These are phyloP conservation scores for Aromia moschata DNA, from an alignment of 2,888 invertebrate genomes.

Conservation along the genomic window DNA sequence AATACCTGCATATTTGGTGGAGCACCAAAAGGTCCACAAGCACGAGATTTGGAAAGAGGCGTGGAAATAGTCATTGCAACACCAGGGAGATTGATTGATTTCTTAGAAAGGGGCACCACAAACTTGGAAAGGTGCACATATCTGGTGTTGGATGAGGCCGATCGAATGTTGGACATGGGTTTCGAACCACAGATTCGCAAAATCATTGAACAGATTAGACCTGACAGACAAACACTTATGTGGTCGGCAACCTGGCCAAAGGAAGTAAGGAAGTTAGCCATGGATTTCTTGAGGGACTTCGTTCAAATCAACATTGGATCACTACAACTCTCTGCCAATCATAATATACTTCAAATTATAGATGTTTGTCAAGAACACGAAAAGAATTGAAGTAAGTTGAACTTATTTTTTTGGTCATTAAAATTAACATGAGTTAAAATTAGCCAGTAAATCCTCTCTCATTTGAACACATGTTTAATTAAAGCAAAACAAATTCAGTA, in stretches of 20 bases:
- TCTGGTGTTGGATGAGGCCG: slow-evolving; percentile 92
- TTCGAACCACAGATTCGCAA: slow-evolving; percentile 96
- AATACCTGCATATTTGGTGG: slow-evolving; percentile 93
- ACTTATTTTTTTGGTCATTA: neutral
- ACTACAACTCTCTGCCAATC: slow-evolving; percentile 86
- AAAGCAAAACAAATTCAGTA: neutral
- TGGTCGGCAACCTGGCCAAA: slow-evolving; percentile 99
- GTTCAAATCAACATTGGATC: slow-evolving; percentile 94
- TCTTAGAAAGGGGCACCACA: slow-evolving; percentile 77
- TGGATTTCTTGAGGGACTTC: slow-evolving; percentile 90
- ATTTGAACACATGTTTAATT: neutral
- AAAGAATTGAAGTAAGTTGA: slow-evolving; percentile 69
- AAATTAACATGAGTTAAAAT: neutral
- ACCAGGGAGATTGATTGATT: slow-evolving; percentile 89
- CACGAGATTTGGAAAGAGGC: slow-evolving; percentile 74
- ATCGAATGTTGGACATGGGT: slow-evolving; percentile 97
- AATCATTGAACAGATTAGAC: slow-evolving; percentile 91
- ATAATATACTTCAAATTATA: slow-evolving; percentile 88
- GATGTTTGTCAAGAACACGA: slow-evolving; percentile 89
- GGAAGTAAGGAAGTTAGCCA: slow-evolving; percentile 90
- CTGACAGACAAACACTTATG: slow-evolving; percentile 96
- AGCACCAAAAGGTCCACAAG: slow-evolving; percentile 88
- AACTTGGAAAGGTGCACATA: slow-evolving; percentile 81
- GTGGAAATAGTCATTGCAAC: slow-evolving; percentile 91
- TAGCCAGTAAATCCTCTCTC: neutral